A percentile compares a stretch with the other conserved stretches of the same genome.
Evolutionary conservation across 2,113 vertebrate species (phyloP).

Genomic region (Muntiacus reevesi): DNA sequence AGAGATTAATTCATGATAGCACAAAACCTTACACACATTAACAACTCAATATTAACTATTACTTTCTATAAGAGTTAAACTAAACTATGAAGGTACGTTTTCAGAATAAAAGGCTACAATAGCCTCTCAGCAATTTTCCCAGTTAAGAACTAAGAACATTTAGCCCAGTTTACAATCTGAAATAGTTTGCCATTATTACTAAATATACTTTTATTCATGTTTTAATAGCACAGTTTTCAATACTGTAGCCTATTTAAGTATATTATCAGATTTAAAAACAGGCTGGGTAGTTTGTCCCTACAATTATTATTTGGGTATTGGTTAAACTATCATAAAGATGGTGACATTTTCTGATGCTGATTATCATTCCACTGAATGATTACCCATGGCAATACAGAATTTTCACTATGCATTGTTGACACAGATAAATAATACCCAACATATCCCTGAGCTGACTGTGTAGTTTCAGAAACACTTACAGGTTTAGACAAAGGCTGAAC

Average conservation of each 20-base stretch:
- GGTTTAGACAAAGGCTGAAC: conserved; percentile 80
- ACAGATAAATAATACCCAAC: conserved; percentile 70
- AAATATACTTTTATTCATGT: not conserved
- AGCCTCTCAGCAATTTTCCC: not conserved
- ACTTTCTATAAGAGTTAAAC: not conserved
- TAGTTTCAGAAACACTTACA: conserved; percentile 74
- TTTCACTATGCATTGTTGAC: conserved; percentile 71
- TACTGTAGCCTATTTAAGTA: not conserved
- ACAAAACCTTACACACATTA: conserved; percentile 2
- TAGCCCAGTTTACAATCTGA: not conserved
- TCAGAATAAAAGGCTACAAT: conserved; percentile 21
- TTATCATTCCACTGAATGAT: conserved; percentile 72
- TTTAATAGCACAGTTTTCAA: not conserved
- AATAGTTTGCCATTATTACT: conserved; percentile 4
- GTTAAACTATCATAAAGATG: conserved; percentile 72
- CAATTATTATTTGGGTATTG: conserved; percentile 74
- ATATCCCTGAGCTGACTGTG: conserved; percentile 68
- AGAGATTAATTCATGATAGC: not conserved
- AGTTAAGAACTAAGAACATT: conserved; percentile 36
- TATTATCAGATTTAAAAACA: conserved; percentile 86
- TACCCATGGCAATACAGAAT: conserved; percentile 72
- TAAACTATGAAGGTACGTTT: conserved; percentile 9
- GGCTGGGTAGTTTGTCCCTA: conserved; percentile 78
- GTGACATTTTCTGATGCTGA: conserved; percentile 68
- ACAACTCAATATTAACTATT: not conserved